Evolutionary conservation across 30 jellyfish, hydroid and myxozoan genomes (phyloP).

Genomic region (Aurelia sp.): DNA sequence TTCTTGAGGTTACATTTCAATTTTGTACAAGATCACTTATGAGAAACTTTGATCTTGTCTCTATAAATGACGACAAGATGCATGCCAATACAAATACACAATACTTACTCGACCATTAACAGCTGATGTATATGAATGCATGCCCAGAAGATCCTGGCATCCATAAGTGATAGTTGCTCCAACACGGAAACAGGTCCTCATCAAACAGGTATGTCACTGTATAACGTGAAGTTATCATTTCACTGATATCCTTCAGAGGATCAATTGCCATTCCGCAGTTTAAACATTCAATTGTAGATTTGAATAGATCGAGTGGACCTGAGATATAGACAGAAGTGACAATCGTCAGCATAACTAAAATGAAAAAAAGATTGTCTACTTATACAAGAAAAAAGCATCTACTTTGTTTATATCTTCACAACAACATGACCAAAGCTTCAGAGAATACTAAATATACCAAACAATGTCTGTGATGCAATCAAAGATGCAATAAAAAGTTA

Average conservation of each 20-base stretch:
- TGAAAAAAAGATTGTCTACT: too few species aligned
- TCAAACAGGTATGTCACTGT: not conserved
- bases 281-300: not conserved
- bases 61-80: too few species aligned
- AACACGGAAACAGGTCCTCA: not conserved
- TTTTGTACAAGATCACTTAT: too few species aligned
- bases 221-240: not conserved
- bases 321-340: not conserved
- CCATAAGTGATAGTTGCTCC: not conserved
- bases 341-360: too few species aligned
- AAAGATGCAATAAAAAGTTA: too few species aligned
- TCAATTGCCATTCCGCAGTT: not conserved
- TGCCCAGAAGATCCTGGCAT: constrained; percentile 8
- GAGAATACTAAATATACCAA: too few species aligned
- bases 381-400: too few species aligned
- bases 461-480: too few species aligned
- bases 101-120: not conserved
- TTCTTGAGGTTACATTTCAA: too few species aligned
- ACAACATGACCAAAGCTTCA: too few species aligned
- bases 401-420: too few species aligned
- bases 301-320: not conserved
- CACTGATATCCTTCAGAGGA: not conserved
- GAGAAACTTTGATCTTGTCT: too few species aligned
- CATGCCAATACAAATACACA: not conserved
- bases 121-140: not conserved